These are phyloP conservation scores for Troides helena DNA, from an alignment of 2,888 invertebrate species.

Conservation along the genomic window DNA sequence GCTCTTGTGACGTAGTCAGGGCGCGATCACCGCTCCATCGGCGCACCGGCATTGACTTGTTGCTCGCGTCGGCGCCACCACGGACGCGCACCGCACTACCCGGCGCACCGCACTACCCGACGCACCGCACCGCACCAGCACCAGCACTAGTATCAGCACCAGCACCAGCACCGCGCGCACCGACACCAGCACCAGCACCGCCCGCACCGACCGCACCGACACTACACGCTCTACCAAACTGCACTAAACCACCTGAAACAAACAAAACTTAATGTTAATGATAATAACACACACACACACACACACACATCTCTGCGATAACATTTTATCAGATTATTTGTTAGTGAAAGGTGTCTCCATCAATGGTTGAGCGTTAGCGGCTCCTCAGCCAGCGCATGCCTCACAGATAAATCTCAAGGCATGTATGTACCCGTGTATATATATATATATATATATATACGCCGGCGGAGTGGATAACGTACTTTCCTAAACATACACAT, in stretches of 20 bases:
- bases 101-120: conserved; percentile 28
- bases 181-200: not conserved
- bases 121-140: conserved; percentile 39
- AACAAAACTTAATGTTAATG: conserved; percentile 32
- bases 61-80: conserved; percentile 65
- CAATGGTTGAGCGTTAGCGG: too few species aligned
- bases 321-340: not conserved
- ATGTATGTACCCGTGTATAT: too few species aligned
- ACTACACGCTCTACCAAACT: conserved; percentile 32
- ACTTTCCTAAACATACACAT: too few species aligned
- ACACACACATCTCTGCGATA: not conserved
- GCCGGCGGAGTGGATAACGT: too few species aligned
- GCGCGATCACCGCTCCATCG: conserved; percentile 79
- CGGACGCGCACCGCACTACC: conserved; percentile 54
- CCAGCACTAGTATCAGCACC: conserved; percentile 4
- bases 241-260: conserved; percentile 37
- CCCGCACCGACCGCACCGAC: not conserved
- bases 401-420: too few species aligned
- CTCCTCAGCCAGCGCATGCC: too few species aligned
- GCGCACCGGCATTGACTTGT: conserved; percentile 74
- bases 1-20: conserved; percentile 71
- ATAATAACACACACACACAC: not conserved
- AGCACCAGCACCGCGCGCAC: conserved; percentile 38
- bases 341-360: not conserved
- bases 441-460: too few species aligned